phyloP scores from a whole-genome alignment of 1,140 invertebrate genomes.

The Drepana arcuata region DNA sequence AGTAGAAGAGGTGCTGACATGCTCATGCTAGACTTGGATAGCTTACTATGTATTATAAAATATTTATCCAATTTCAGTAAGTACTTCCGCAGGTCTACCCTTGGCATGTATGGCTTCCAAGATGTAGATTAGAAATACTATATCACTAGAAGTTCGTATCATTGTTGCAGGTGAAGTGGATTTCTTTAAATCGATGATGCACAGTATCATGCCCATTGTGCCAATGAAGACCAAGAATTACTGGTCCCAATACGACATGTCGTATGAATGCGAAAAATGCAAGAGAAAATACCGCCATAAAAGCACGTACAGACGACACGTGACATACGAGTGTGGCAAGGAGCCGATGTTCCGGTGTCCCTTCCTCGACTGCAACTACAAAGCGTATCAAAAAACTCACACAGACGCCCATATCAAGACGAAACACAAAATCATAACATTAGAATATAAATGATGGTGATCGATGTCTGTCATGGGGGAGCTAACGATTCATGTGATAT shows the following conservation, averaged over 20 bases:
- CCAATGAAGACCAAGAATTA: slow-evolving; percentile 66
- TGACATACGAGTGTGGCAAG: slow-evolving; percentile 70
- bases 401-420: slow-evolving; percentile 58
- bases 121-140: too few relatives aligned
- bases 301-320: slow-evolving; percentile 68
- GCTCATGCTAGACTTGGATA: too few relatives aligned
- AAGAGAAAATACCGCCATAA: slow-evolving; percentile 65
- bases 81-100: too few relatives aligned
- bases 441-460: slow-evolving; percentile 59
- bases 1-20: too few relatives aligned
- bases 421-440: slow-evolving; percentile 47
- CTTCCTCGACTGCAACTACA: slow-evolving; percentile 62
- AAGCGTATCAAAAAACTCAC: slow-evolving; percentile 67
- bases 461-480: too few relatives aligned
- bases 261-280: slow-evolving; percentile 60
- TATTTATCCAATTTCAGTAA: too few relatives aligned
- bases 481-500: too few relatives aligned
- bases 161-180: slow-evolving; percentile 68
- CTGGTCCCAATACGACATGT: slow-evolving; percentile 53
- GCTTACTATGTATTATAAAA: too few relatives aligned
- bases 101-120: too few relatives aligned
- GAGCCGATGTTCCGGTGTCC: slow-evolving; percentile 68
- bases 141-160: too few relatives aligned
- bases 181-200: slow-evolving; percentile 64
- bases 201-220: slow-evolving; percentile 55